Base-by-base conservation (phyloP, 2,888 invertebrate species). In the Pollenia angustigena region DNA sequence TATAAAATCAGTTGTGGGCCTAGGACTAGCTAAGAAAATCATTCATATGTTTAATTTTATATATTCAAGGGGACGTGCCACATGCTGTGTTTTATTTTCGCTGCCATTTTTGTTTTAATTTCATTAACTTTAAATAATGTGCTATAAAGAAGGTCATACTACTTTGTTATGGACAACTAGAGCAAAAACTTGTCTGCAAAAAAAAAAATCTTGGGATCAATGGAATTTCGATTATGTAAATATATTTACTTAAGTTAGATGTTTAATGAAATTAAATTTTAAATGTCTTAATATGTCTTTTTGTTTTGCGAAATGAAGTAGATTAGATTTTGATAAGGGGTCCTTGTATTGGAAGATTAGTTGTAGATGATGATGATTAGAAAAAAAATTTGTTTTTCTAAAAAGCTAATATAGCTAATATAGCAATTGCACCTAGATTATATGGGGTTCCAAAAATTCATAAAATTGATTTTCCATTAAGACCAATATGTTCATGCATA, bases 31-130 rank as follows among this genome's bases (percentile, higher is more conserved):
- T 32, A 32, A 32, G 32, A 52, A 18, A 23, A 56, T 56, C 12
- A 23, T 56, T 23, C 42, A 60, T 42, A 76, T 71, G 50, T 62
- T 62, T 50, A 64, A 56, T 50, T 71, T 58, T 44, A 16, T 44
- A 16, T 72, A 71, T 44, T 58, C 69, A 42, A 78, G 46, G 16
- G 42, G n/a, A 71, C 42, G 72, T 72, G 52, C 76, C 62, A 80
- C 83, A 83, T 68, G 87, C 76, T 71, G 18, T 66, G 18, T 40
- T 81, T 23, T 40, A 7, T 23, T 60, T 54, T n/a, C 40, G 1
- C 44, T 42, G 50, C 18, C 42, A 52, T 14, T 44, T 10, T 42
- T 50, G 4, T 56, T 60, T 52, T 75, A 81, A 68, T 68, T 60
- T 69, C 2, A 58, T 23, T 50, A 50, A 68, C 16, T 52, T 80